Conservation (phyloP, 2,888 invertebrate species). For the Isotomurus palustris region DNA sequence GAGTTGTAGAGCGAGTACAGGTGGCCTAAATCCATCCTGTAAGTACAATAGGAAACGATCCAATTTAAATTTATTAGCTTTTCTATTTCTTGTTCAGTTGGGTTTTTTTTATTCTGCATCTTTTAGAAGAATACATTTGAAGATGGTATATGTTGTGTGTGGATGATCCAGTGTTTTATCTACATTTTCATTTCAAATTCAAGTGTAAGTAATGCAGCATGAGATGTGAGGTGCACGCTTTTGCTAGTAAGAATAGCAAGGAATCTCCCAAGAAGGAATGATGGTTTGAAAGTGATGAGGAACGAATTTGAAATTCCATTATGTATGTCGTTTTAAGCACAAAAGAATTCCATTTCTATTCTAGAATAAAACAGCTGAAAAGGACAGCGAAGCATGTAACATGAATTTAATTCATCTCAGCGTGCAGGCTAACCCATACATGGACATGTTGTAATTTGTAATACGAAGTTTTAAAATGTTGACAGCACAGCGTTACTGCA, state of each 20-base stretch:
- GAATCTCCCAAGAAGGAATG: neutral
- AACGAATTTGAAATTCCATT: constrained; percentile 1
- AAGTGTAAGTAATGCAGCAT: too few relatives aligned
- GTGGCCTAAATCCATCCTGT: neutral
- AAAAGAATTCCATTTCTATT: too few relatives aligned
- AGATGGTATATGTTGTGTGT: too few relatives aligned
- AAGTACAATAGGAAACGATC: neutral
- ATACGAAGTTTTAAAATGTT: too few relatives aligned
- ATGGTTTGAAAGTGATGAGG: neutral
- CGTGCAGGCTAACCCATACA: too few relatives aligned
- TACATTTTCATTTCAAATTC: too few relatives aligned
- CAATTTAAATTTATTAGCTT: constrained; percentile 4
- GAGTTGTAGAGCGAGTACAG: neutral
- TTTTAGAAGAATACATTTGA: neutral
- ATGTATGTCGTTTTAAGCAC: too few relatives aligned
- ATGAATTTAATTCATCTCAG: neutral
- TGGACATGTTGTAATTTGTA: too few relatives aligned
- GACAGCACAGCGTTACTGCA: too few relatives aligned
- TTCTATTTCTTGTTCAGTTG: neutral
- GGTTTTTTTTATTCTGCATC: neutral
- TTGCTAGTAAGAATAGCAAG: too few relatives aligned
- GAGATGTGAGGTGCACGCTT: too few relatives aligned
- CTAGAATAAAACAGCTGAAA: neutral
- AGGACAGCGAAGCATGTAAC: neutral
- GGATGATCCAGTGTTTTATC: too few relatives aligned